These are phyloP conservation scores for Helicoverpa armigera DNA, from an alignment of 1,140 invertebrate species.

Conservation along the genomic window DNA sequence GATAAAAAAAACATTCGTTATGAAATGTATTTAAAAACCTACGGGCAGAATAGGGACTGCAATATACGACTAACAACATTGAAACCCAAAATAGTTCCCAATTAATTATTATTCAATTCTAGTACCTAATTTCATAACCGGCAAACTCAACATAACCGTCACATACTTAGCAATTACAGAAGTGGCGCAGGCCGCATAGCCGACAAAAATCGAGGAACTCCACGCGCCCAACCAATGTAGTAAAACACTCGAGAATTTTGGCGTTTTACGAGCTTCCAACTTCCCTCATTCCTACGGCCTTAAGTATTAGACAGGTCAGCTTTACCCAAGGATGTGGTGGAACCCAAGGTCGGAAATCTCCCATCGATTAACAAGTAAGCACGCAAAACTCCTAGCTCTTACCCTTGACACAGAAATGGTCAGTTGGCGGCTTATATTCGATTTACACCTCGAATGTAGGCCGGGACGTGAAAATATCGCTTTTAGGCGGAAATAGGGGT, in stretches of 20 bases:
- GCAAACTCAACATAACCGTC: neutral
- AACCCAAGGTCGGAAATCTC: conserved; percentile 79
- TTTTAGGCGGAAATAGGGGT: conserved; percentile 63
- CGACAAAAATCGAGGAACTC: conserved; percentile 9
- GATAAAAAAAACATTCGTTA: too few species aligned
- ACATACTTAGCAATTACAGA: conserved; percentile 35
- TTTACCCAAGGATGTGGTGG: conserved; percentile 74
- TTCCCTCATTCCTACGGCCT: conserved; percentile 53
- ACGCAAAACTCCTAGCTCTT: conserved; percentile 77
- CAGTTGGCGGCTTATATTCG: conserved; percentile 58
- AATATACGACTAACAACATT: neutral
- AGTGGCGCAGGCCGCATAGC: conserved; percentile 35
- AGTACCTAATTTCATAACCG: neutral
- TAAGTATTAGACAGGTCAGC: conserved; percentile 75
- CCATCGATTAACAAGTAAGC: conserved; percentile 74
- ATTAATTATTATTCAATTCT: neutral
- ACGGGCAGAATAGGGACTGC: neutral
- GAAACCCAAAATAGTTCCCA: too few species aligned
- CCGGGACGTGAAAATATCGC: conserved; percentile 67
- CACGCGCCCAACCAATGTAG: conserved; percentile 14
- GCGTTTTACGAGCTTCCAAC: conserved; percentile 25
- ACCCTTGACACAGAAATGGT: conserved; percentile 81
- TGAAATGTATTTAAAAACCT: too few species aligned
- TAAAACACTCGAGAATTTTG: conserved; percentile 19
- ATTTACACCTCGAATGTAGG: conserved; percentile 72